Evolutionary conservation across 2,113 vertebrate species (phyloP), one percentile per base, ranked within the genome.

Genomic region (Ahaetulla prasina): DNA sequence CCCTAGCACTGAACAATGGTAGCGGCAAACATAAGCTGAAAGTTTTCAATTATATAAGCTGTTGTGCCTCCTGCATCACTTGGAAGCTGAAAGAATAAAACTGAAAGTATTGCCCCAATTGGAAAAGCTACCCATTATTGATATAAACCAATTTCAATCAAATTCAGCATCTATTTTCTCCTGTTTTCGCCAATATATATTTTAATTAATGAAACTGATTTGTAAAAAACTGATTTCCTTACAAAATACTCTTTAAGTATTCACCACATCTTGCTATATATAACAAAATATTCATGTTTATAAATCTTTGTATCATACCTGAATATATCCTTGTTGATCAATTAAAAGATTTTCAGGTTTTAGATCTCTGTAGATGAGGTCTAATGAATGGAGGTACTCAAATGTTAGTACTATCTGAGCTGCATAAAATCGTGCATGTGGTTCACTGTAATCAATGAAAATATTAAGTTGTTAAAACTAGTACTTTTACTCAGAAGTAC

Each of bases 291-390:
- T 55, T 88, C 87, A 93, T 92, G 54, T 80, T 35, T 30, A 94
- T 27, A 94, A n/a, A 94, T 20, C 89, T 54, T 94, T n/a, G 88
- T 88, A 94, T 91, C 96, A 95, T 98, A 99, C 99, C 99, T 99
- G 99, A 95, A 99, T 99, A 95, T 99, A 99, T 95, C 99, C 99
- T 98, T 99, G 99, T 95, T 99, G 99, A 98, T 99, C 99, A 97
- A 99, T 99, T 97, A 99, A 98, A 98, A 99, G 98, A 97, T 99
- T 99, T 98, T 99, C 99, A 96, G 99, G 99, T 97, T 99, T 99
- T 96, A 99, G 98, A 98, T 99, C 99, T 98, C 99, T 99, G 97
- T 99, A 99, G 98, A 99, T 99, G 97, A 99, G 99, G 98, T 99
- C 99, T 98, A 99, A 97, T 88, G 99, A 99, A 97, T 99, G 99